Evolutionary conservation across 2,797 vertebrate species (phyloP).

Genomic region (Apogon hyalosoma): DNA sequence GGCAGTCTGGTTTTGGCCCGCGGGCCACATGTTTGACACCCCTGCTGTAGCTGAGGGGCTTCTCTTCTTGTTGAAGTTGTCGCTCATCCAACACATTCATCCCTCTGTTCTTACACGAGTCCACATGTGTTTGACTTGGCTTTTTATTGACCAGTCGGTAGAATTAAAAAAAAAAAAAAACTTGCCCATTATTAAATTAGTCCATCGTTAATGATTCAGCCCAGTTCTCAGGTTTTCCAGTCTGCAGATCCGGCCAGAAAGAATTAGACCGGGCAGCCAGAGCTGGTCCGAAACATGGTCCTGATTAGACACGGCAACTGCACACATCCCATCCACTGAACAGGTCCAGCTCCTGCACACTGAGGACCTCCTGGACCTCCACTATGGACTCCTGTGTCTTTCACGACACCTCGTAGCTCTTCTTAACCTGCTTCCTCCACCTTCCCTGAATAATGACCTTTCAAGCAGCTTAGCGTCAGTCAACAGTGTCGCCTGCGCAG

Average conservation of each 20-base stretch:
- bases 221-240: conserved; percentile 61
- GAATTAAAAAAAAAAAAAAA: conserved; percentile 17
- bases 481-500: no score
- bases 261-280: conserved; percentile 12
- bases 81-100: conserved; percentile 27
- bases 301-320: conserved; percentile 41
- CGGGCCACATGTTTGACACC: no score
- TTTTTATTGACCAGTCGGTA: conserved; percentile 14
- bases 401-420: conserved; percentile 29
- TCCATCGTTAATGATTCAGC: conserved; percentile 53
- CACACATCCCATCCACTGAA: conserved; percentile 5
- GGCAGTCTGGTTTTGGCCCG: no score
- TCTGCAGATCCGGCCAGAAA: conserved; percentile 32
- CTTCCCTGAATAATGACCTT: no score
- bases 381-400: conserved; percentile 31
- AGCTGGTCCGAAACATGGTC: conserved; percentile 30
- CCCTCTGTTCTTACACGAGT: conserved; percentile 11
- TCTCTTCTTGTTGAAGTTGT: conserved; percentile 32
- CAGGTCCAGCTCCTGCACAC: conserved; percentile 29
- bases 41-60: conserved; percentile 16
- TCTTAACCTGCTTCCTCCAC: neutral
- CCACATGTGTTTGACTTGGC: conserved; percentile 48
- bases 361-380: conserved; percentile 18
- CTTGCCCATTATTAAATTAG: conserved; percentile 56
- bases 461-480: no score